Evolutionary conservation across 2,797 vertebrate species (phyloP), one percentile per base, ranked within the genome.

Genomic region (Zenarchopterus dispar): DNA sequence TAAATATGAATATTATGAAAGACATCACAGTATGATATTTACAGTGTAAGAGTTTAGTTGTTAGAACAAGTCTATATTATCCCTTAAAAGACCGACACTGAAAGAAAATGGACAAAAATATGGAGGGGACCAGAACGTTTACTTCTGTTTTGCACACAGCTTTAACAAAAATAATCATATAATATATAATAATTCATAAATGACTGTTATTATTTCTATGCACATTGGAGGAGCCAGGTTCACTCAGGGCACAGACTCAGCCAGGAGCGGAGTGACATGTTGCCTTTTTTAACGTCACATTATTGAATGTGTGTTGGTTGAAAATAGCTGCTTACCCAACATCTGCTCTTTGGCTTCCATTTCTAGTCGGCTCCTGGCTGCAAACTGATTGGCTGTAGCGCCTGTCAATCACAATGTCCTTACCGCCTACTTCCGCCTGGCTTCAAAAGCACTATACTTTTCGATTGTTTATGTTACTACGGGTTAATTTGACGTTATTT

Each of bases 381-480:
- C 1, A 9, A 3, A 67, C 16, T 74, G 73, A 92, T 91, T 90
- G 90, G 91, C 65, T 62, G 36, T 8, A 6, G 6, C 0, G 4
- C 16, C 64, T 69, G 83, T 85, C 92, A 87, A 46, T 93, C 84
- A 85, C 59, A 1, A 22, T 87, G 89, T 62, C 89, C 89, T 91
- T 85, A 21, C 75, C 78, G 79, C 83, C 89, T 44, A 84, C 81
- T 84, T 90, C 92, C 89, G 86, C 79, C 64, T 72, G 53, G 63
- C 62, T 70, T 62, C 51, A 66, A 58, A 73, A 63, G 64, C 58
- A 59, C 70, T 46, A 7, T 60, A 47, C 46, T 76, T 48, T 67
- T 57, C 73, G 70, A 45, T 82, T 90, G 79, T 88, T 88, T 86
- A 82, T 67, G 54, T 74, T 47, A n/a, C 21, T 36, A 43, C 59